Evolutionary conservation across 1,140 invertebrate genomes (phyloP).

Genomic region (Nasonia vitripennis): DNA sequence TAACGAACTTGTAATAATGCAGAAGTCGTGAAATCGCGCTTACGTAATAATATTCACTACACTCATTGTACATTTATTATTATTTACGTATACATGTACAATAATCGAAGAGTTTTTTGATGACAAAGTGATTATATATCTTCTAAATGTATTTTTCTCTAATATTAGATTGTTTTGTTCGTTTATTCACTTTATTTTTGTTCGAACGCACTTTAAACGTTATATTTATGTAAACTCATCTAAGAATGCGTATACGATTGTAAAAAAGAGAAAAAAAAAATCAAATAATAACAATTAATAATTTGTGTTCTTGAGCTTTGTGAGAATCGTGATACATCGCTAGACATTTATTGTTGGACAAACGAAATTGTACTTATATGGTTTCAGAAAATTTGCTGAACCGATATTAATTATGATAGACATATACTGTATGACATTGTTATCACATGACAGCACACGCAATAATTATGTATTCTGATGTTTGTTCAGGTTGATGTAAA

Average conservation of each 20-base stretch:
- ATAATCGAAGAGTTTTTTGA: conserved; percentile 46
- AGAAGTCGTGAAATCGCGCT: conserved; percentile 26
- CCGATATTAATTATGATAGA: conserved; percentile 5
- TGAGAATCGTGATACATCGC: conserved; percentile 21
- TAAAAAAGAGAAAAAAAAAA: neutral
- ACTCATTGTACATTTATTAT: conserved; percentile 51
- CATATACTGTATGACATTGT: conserved; percentile 12
- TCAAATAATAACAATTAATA: conserved; percentile 14
- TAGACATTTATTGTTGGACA: conserved; percentile 3
- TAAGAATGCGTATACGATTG: neutral
- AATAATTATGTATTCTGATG: conserved; percentile 54
- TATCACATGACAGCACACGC: conserved; percentile 29
- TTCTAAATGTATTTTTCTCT: conserved; percentile 35
- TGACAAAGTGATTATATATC: conserved; percentile 21
- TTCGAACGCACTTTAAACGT: neutral
- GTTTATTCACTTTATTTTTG: conserved; percentile 20
- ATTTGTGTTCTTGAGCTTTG: conserved; percentile 34
- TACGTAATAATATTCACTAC: conserved; percentile 20
- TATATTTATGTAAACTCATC: neutral
- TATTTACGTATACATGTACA: conserved; percentile 38
- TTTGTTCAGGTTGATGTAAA: conserved; percentile 63
- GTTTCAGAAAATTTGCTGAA: conserved; percentile 11
- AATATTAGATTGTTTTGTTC: conserved; percentile 29
- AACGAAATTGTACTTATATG: neutral
- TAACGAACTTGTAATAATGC: neutral